phyloP scores from a whole-genome alignment of 2,113 vertebrate species.

The Riparia riparia region DNA sequence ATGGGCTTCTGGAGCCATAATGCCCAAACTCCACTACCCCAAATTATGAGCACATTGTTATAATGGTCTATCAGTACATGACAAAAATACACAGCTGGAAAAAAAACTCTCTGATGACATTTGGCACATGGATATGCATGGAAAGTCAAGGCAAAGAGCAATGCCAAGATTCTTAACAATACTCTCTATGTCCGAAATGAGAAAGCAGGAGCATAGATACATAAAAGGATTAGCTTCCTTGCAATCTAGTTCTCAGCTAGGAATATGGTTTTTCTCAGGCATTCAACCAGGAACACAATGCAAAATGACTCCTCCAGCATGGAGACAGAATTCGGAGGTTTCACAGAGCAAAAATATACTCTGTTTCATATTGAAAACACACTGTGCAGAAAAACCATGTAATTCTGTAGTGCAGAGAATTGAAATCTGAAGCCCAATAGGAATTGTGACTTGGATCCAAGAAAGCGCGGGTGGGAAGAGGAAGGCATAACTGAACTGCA shows the following conservation, averaged over 20 bases:
- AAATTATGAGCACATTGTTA: neutral
- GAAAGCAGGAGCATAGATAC: neutral
- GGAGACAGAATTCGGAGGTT: conserved; percentile 3
- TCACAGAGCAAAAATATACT: neutral
- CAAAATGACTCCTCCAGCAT: conserved; percentile 25
- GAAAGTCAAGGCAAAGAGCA: conserved; percentile 30
- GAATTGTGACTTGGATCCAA: conserved; percentile 40
- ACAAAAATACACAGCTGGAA: conserved; percentile 43
- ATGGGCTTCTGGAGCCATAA: neutral
- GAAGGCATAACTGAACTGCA: neutral
- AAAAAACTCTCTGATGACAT: conserved; percentile 31
- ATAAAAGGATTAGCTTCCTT: conserved; percentile 51
- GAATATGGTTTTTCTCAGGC: neutral
- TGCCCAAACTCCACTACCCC: neutral
- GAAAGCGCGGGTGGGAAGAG: neutral
- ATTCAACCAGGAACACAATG: conserved; percentile 28
- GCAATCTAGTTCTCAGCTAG: conserved; percentile 47
- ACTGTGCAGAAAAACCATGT: conserved; percentile 15
- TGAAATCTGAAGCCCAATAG: conserved; percentile 41
- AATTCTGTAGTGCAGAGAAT: neutral
- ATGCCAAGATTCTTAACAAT: conserved; percentile 57
- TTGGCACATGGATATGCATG: conserved; percentile 31
- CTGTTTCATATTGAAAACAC: conserved; percentile 14
- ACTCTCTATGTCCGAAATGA: neutral
- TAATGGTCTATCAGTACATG: neutral